Evolutionary conservation across 1,140 invertebrate species (phyloP).

Genomic region (Notospermus geniculatus): DNA sequence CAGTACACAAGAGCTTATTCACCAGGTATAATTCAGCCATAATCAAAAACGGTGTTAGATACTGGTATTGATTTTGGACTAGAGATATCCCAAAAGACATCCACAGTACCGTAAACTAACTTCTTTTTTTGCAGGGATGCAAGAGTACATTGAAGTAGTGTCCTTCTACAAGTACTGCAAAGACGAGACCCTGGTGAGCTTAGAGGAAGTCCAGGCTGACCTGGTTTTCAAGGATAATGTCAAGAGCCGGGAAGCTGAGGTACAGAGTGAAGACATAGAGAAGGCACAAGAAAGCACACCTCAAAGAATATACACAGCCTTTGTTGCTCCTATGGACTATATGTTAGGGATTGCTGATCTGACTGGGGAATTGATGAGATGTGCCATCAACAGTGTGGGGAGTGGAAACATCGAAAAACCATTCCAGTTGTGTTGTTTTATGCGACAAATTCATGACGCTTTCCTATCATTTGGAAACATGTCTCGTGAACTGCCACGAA

Average conservation of each 20-base stretch:
- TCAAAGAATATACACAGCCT: conserved; percentile 34
- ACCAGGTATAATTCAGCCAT: conserved; percentile 40
- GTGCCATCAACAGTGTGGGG: conserved; percentile 79
- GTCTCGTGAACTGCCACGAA: conserved; percentile 69
- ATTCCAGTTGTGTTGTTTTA: conserved; percentile 69
- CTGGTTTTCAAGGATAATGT: conserved; percentile 4
- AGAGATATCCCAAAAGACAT: background rate
- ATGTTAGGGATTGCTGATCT: conserved; percentile 84
- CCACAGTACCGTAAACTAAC: background rate
- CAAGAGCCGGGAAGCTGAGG: background rate
- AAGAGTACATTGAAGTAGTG: conserved; percentile 85
- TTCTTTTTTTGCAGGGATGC: conserved; percentile 63
- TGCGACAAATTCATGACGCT: conserved; percentile 71
- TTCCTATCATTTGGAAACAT: conserved; percentile 61
- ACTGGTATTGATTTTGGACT: too few species aligned
- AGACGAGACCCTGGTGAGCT: conserved; percentile 49
- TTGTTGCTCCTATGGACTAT: conserved; percentile 68
- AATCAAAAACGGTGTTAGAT: too few species aligned
- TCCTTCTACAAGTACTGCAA: conserved; percentile 71
- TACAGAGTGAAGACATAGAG: background rate
- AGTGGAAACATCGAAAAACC: conserved; percentile 74
- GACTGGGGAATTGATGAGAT: conserved; percentile 86
- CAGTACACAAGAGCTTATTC: conserved; percentile 75
- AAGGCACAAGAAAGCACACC: conserved; percentile 11
- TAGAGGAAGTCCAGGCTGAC: conserved; percentile 59